phyloP scores from a whole-genome alignment of 1,140 invertebrate species.

The Eurosta solidaginis region DNA sequence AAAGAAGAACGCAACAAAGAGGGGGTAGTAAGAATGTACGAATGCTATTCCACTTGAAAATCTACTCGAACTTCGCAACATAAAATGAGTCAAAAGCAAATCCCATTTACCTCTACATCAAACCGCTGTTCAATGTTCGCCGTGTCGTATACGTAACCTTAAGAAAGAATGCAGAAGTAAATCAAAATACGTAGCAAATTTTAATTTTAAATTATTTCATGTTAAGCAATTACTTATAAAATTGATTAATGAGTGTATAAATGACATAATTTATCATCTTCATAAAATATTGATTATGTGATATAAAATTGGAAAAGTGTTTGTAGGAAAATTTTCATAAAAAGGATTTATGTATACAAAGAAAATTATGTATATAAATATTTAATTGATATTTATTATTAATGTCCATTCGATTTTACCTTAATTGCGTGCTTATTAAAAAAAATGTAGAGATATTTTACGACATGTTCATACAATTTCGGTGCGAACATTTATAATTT shows the following conservation, averaged over 20 bases:
- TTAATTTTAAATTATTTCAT: slow-evolving; percentile 36
- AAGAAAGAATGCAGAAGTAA: not conserved
- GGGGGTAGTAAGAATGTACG: slow-evolving; percentile 45
- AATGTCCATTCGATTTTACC: too few species aligned
- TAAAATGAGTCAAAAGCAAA: too few species aligned
- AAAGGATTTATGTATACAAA: not conserved
- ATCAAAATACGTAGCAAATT: not conserved
- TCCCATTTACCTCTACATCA: not conserved
- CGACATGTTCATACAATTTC: too few species aligned
- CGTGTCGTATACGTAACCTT: not conserved
- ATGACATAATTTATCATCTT: slow-evolving; percentile 47
- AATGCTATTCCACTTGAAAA: slow-evolving; percentile 36
- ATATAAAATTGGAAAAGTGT: not conserved
- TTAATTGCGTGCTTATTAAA: too few species aligned
- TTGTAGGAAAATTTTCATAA: not conserved
- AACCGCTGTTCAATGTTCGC: not conserved
- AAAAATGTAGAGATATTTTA: too few species aligned
- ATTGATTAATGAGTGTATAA: slow-evolving; percentile 55
- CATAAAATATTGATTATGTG: slow-evolving; percentile 40
- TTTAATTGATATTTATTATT: too few species aligned
- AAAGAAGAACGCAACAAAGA: slow-evolving; percentile 40
- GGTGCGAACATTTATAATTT: too few species aligned
- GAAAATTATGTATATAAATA: not conserved
- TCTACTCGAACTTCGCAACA: too few species aligned
- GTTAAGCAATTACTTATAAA: slow-evolving; percentile 57